These are phyloP conservation scores for Oreonectes daqikongensis DNA, from an alignment of 2,797 vertebrate species.

Conservation along the genomic window DNA sequence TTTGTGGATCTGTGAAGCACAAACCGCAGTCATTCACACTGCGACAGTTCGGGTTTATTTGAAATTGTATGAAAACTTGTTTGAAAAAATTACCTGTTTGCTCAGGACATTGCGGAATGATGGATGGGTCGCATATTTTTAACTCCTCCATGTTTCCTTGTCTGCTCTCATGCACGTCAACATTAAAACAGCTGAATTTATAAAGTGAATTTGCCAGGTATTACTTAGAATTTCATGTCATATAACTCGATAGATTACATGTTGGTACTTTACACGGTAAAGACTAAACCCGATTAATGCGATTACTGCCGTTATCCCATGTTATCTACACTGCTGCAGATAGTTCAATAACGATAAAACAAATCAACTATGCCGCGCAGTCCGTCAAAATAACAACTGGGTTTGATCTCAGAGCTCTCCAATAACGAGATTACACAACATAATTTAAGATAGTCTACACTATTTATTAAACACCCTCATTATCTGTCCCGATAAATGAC, in stretches of 20 bases:
- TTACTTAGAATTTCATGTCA: not conserved
- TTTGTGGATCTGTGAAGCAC: slow-evolving; percentile 49
- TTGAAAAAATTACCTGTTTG: slow-evolving; percentile 63
- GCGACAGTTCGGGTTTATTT: not conserved
- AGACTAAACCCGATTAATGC: slow-evolving; percentile 15
- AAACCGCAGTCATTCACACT: not conserved
- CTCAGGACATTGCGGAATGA: slow-evolving; percentile 46
- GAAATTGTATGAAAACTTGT: slow-evolving; percentile 42
- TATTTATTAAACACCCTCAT: not conserved
- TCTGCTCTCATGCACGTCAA: slow-evolving; percentile 75
- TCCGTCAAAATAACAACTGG: not conserved
- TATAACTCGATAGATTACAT: not conserved
- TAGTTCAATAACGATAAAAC: not conserved
- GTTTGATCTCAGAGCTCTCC: not conserved
- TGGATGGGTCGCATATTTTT: slow-evolving; percentile 60
- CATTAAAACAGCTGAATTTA: slow-evolving; percentile 70
- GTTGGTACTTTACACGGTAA: slow-evolving; percentile 7
- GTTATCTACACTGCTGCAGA: not conserved
- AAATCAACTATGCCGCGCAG: not conserved
- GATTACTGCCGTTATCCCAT: slow-evolving; percentile 43
- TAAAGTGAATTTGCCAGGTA: not conserved
- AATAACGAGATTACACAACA: not conserved
- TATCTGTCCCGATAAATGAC: not conserved
- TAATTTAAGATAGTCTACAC: not conserved
- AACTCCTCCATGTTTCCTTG: slow-evolving; percentile 65